These are phyloP conservation scores for Mastigias papua DNA, from an alignment of 30 jellyfish, hydroid and myxozoan species.

Conservation along the genomic window DNA sequence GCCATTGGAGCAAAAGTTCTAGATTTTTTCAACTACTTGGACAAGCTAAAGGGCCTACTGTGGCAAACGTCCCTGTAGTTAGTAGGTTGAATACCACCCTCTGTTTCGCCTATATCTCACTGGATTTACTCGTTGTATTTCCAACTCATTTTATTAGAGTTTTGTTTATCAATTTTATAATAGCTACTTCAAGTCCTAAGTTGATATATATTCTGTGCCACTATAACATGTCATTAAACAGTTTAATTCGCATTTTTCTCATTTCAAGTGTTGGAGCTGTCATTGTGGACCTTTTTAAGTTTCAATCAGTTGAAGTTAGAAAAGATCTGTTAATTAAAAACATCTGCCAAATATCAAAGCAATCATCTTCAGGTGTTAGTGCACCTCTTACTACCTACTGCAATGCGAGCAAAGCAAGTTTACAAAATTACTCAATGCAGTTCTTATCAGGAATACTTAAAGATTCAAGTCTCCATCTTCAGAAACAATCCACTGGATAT, in stretches of 20 bases:
- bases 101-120: no score
- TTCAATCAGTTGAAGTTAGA: background rate
- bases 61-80: no score
- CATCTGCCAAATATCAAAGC: conserved; percentile 27
- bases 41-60: no score
- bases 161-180: no score
- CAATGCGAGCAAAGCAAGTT: background rate
- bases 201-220: no score
- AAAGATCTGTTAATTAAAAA: conserved; percentile 4
- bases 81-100: no score
- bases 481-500: conserved; percentile 8
- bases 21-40: no score
- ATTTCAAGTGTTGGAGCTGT: conserved; percentile 16
- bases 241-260: background rate
- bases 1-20: no score
- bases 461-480: conserved; percentile 15
- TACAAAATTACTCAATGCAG: background rate
- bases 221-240: no score
- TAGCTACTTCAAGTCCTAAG: no score
- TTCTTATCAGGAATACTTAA: conserved; percentile 1
- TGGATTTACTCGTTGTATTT: no score
- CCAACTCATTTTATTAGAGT: no score
- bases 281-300: conserved; percentile 16
- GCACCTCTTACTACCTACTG: background rate
- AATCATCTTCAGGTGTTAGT: background rate